Base-by-base conservation (phyloP, 2,888 invertebrate genomes). In the Apamea monoglypha region DNA sequence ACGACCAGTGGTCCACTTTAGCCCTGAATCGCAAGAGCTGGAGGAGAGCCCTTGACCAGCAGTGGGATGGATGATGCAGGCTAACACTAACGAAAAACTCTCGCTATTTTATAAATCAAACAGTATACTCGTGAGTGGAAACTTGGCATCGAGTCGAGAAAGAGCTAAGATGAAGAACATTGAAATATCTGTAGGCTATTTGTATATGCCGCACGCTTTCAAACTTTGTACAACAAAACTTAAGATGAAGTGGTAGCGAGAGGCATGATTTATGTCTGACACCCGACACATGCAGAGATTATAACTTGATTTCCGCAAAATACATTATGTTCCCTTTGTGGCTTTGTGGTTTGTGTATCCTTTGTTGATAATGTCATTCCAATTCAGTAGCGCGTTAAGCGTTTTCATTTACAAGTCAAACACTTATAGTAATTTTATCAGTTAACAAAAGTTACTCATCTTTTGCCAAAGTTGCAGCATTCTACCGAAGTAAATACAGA, bases 231-330 rank as follows among this genome's bases (percentile, higher is more conserved):
- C 32, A 44, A 76, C 71, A 69, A 77, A 81, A 69, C 63, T 74
- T 66, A 66, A 40, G 47, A 69, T 29, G n/a, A 44, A 70, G 10
- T 74, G 71, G 66, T 29, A 50, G 61, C 32, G 53, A 73, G 32
- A 64, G 69, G 4, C 50, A 76, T 76, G 76, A 85, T 88, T 85
- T 88, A 85, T 80, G 79, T 73, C 64, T 78, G 70, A 56, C 61
- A 66, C n/a, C n/a, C 69, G 73, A 64, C 64, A 84, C 32, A 47
- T 29, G 68, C 36, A 53, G 25, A 87, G 64, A 83, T 70, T 69
- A 85, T 47, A 70, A 87, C 68, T 69, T 75, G 29, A 75, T 84
- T 44, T 47, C 53, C 25, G 18, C 56, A 61, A 56, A 59, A 40
- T 63, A 63, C 21, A 84, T 80, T 68, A 56, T 50, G n/a, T 40